Percentiles rank a stretch among this genome's conserved stretches.
Evolutionary conservation across 2,888 invertebrate species (phyloP).

Genomic region (Cephonodes hylas): DNA sequence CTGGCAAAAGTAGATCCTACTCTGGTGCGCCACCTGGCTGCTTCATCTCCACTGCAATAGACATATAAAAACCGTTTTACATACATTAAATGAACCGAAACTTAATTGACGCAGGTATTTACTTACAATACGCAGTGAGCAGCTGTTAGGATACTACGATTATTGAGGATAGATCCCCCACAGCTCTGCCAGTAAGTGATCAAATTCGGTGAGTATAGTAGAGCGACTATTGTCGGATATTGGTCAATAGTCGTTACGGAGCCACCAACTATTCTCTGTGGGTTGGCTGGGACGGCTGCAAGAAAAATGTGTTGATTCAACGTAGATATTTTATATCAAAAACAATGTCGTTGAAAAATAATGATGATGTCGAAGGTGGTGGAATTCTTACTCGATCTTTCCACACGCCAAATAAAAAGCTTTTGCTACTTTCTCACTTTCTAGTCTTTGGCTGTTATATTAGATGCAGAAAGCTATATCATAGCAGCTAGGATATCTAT

Average conservation of each 20-base stretch:
- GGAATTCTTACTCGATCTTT: no score
- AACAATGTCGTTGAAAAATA: no score
- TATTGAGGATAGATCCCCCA: conserved; percentile 40
- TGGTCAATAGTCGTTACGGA: conserved; percentile 31
- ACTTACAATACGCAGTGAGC: conserved; percentile 36
- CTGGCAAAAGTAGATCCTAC: conserved; percentile 50
- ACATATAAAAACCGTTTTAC: background rate
- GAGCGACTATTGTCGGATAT: conserved; percentile 34
- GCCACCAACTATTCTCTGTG: conserved; percentile 44
- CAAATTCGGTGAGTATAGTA: conserved; percentile 31
- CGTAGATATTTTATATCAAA: background rate
- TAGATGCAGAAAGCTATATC: no score
- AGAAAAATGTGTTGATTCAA: background rate
- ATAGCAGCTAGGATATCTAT: no score
- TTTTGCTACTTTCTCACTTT: no score
- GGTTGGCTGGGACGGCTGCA: conserved; percentile 29
- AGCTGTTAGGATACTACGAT: conserved; percentile 35
- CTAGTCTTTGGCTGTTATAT: no score
- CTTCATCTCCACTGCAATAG: background rate
- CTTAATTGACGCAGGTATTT: background rate
- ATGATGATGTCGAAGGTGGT: no score
- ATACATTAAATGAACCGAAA: no score
- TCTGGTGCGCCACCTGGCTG: conserved; percentile 41
- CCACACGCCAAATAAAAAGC: no score
- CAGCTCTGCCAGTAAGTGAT: conserved; percentile 32